These are phyloP conservation scores for Platycercus adscitus DNA, from an alignment of 2,113 vertebrate species.

Conservation along the genomic window DNA sequence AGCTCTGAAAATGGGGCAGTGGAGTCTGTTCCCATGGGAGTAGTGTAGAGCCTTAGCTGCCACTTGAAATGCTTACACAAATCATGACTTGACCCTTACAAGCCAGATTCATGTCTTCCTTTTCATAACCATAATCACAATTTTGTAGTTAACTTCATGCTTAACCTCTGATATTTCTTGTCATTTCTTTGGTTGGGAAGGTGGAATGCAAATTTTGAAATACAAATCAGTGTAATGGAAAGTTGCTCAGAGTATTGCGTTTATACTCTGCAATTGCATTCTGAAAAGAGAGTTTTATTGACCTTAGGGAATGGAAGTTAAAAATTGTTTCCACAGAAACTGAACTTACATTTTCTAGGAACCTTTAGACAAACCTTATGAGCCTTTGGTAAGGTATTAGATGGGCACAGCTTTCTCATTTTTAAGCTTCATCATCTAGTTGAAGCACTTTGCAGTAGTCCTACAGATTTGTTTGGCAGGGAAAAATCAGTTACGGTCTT, in stretches of 20 bases:
- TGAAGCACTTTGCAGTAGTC: constrained; percentile 9
- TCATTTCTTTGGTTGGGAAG: neutral
- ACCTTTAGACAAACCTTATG: constrained; percentile 1
- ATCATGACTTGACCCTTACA: neutral
- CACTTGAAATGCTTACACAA: neutral
- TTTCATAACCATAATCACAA: neutral
- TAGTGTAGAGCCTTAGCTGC: neutral
- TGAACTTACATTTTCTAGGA: constrained; percentile 8
- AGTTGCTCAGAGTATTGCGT: neutral
- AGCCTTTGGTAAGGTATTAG: constrained; percentile 30
- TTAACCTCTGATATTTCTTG: constrained; percentile 5
- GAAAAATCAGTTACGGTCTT: neutral
- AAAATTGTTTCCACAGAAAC: neutral
- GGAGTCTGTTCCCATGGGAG: neutral
- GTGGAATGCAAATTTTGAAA: constrained; percentile 5
- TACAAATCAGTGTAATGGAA: neutral
- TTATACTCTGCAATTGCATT: neutral
- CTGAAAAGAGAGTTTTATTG: neutral
- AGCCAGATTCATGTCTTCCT: neutral
- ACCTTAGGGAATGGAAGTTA: neutral
- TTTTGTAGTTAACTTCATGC: neutral
- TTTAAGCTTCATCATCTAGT: constrained; percentile 4
- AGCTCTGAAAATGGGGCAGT: neutral
- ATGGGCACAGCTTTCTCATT: neutral
- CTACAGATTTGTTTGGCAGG: neutral